phyloP scores from a whole-genome alignment of 35 echinoderm and acorn worm species.

The Patiria miniata region DNA sequence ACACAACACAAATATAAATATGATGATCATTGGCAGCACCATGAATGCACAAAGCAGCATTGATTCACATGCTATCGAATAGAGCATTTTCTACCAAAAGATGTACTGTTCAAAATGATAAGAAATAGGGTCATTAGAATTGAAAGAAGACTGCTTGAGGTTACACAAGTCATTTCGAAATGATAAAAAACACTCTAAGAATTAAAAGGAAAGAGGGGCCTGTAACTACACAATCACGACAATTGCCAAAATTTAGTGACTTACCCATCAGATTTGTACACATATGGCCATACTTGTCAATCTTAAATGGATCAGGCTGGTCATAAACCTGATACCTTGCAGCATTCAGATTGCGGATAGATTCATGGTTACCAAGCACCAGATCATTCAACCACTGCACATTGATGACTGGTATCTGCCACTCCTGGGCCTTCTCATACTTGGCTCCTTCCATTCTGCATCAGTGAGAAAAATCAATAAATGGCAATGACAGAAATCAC shows the following conservation, averaged over 20 bases:
- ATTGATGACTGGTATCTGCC: conserved; percentile 84
- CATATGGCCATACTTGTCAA: conserved; percentile 58
- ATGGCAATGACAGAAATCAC: not conserved
- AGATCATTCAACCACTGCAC: conserved; percentile 92
- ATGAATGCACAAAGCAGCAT: no score
- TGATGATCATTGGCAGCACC: no score
- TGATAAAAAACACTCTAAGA: no score
- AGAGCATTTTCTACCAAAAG: no score
- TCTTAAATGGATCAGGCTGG: conserved; percentile 81
- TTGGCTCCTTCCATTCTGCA: conserved; percentile 84
- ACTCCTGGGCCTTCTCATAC: conserved; percentile 94
- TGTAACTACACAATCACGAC: no score
- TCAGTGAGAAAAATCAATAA: not conserved
- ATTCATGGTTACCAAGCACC: conserved; percentile 78
- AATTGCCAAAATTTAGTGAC: conserved; percentile 1
- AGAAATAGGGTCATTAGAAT: no score
- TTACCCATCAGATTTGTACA: conserved; percentile 79
- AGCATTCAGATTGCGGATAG: conserved; percentile 56
- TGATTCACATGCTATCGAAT: no score
- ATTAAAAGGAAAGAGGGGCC: no score
- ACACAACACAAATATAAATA: no score
- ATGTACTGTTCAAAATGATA: no score
- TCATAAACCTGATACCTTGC: conserved; percentile 87
- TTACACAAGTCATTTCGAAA: no score
- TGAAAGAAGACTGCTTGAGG: no score